These are phyloP conservation scores for Bimastos eiseni DNA, from an alignment of 2,888 invertebrate genomes.

Conservation along the genomic window DNA sequence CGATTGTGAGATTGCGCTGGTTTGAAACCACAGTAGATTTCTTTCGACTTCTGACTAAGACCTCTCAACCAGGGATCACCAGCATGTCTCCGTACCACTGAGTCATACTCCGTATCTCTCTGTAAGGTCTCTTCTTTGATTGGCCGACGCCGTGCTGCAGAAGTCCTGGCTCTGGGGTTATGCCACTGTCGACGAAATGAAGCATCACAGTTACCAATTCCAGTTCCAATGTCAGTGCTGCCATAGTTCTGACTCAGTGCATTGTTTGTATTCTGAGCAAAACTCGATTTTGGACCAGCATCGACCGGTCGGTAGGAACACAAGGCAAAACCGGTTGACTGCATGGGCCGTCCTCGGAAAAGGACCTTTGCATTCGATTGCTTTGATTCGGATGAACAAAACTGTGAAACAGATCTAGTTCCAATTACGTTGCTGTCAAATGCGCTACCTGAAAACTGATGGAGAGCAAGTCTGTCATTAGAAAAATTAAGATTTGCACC, in stretches of 20 bases:
- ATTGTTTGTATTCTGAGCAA: neutral
- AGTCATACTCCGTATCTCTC: neutral
- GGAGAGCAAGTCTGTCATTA: neutral
- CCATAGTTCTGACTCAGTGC: neutral
- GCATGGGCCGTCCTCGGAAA: neutral
- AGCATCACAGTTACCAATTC: neutral
- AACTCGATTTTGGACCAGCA: neutral
- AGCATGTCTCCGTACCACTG: neutral
- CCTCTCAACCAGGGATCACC: neutral
- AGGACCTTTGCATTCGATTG: neutral
- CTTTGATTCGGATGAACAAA: conserved; percentile 2
- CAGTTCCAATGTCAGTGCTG: neutral
- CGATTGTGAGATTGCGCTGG: neutral
- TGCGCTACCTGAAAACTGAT: neutral
- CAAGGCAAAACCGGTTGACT: neutral
- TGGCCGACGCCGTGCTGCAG: neutral
- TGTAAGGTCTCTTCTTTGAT: neutral
- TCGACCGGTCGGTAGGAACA: neutral
- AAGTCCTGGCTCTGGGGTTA: neutral
- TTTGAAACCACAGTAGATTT: neutral
- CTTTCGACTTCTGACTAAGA: neutral
- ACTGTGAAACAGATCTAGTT: neutral
- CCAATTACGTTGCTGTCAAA: neutral
- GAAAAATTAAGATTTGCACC: neutral
- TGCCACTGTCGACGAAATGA: neutral